These are phyloP conservation scores for Pseudois nayaur DNA, from an alignment of 2,113 vertebrate genomes.

Conservation along the genomic window DNA sequence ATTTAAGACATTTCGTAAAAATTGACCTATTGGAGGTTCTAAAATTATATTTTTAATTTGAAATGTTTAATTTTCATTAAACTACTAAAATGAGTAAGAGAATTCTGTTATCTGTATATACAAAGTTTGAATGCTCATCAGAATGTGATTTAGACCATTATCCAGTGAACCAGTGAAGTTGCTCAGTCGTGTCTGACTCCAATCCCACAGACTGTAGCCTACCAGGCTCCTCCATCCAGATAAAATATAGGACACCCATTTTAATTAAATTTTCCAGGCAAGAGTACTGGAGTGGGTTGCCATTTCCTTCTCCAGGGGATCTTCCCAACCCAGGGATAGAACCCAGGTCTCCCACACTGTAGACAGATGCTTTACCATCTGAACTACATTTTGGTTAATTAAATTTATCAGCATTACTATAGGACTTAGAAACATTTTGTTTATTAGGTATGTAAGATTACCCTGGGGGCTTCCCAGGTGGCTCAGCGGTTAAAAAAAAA, in stretches of 20 bases:
- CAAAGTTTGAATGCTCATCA: not conserved
- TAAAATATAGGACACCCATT: too few species aligned
- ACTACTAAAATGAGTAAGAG: not conserved
- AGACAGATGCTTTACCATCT: not conserved
- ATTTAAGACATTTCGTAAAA: constrained; percentile 1
- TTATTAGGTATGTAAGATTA: not conserved
- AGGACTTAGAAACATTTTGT: not conserved
- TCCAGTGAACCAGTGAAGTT: not conserved
- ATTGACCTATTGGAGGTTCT: not conserved
- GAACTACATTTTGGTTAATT: not conserved
- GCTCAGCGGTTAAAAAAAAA: not conserved
- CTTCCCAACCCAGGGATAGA: not conserved
- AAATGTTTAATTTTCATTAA: constrained; percentile 20
- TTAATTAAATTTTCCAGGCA: not conserved
- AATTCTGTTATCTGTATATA: not conserved
- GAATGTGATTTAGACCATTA: constrained; percentile 9
- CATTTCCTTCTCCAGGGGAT: not conserved
- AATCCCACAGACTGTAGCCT: not conserved
- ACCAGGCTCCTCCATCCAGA: not conserved
- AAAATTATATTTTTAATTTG: not conserved
- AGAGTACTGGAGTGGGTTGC: not conserved
- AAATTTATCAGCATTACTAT: constrained; percentile 17
- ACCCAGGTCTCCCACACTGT: not conserved
- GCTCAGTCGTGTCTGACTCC: not conserved
- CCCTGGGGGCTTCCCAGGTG: not conserved